Evolutionary conservation across 2,797 vertebrate genomes (phyloP).

Genomic region (Galago senegalensis): DNA sequence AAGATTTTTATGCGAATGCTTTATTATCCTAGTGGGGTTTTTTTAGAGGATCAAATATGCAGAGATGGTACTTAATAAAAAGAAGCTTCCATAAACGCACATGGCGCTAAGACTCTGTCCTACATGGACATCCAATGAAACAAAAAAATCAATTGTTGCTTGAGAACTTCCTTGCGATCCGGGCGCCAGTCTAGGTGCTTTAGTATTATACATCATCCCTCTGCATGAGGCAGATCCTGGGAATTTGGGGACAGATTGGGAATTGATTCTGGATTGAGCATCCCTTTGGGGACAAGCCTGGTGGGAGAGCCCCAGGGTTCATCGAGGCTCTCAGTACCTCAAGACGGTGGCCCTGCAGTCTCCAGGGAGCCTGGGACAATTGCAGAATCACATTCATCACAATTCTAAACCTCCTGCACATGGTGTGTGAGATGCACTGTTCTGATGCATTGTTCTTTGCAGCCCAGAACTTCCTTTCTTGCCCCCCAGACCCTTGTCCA

Average conservation of each 20-base stretch:
- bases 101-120: background rate
- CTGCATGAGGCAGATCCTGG: background rate
- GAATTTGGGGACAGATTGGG: background rate
- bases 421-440: accelerated
- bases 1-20: background rate
- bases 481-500: background rate
- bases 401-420: accelerated
- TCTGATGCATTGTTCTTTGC: background rate
- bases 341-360: accelerated
- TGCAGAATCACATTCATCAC: accelerated
- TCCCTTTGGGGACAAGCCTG: background rate
- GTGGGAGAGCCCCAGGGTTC: background rate
- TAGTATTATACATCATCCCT: background rate
- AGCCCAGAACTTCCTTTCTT: background rate
- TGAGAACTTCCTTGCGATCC: background rate
- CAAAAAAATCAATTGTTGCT: accelerated
- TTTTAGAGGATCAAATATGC: background rate
- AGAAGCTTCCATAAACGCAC: background rate
- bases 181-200: background rate
- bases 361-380: too few species aligned
- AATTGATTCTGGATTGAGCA: background rate
- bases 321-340: accelerated
- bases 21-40: background rate
- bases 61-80: background rate
- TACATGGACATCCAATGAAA: accelerated